These are phyloP conservation scores for Torymus aiolomorphi DNA, from an alignment of 2,888 invertebrate species.

Conservation along the genomic window DNA sequence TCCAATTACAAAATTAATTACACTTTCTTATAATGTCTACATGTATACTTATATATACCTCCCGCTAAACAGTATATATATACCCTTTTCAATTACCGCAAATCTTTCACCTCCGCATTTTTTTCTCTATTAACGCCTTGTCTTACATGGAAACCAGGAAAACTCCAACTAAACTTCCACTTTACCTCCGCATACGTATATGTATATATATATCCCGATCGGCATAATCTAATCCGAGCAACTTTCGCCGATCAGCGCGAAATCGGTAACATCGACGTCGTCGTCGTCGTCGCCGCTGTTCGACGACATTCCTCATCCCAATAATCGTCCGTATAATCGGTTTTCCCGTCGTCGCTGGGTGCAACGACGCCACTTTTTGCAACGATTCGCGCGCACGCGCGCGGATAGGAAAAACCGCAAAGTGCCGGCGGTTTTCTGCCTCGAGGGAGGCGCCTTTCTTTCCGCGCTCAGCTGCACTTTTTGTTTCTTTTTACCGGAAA, in stretches of 20 bases:
- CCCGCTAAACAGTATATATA: no score
- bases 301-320: constrained; percentile 19
- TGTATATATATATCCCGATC: background rate
- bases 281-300: background rate
- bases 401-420: constrained; percentile 25
- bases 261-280: constrained; percentile 11
- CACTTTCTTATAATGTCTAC: background rate
- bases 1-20: constrained; percentile 6
- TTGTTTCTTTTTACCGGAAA: no score
- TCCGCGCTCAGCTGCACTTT: background rate
- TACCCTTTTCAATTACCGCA: background rate
- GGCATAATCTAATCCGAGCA: constrained; percentile 14
- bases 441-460: constrained; percentile 22
- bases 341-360: constrained; percentile 13
- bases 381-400: background rate
- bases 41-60: no score
- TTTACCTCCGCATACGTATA: background rate
- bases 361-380: background rate
- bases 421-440: constrained; percentile 24
- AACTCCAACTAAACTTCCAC: no score
- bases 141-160: background rate
- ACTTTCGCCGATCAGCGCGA: constrained; percentile 31
- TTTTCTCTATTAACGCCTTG: no score
- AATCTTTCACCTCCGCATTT: background rate
- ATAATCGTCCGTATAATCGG: constrained; percentile 29